Conservation (phyloP, 2,888 invertebrate genomes). For the Hoplodrina ambigua region DNA sequence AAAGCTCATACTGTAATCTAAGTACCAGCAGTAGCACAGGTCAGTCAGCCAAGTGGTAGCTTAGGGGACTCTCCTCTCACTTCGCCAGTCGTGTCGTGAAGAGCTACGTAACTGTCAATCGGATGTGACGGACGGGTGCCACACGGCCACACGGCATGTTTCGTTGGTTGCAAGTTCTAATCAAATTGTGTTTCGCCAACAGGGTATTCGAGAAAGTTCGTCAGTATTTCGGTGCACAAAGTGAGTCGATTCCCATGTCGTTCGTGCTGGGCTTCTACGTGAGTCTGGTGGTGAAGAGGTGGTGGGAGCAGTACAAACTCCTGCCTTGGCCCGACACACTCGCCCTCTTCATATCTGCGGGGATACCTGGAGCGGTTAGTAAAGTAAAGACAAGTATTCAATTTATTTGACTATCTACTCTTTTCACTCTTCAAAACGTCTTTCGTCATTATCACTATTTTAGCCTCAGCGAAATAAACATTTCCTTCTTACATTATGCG, state of each 20-base stretch:
- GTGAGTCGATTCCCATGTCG: conserved; percentile 97
- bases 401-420: conserved; percentile 56
- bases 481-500: conserved; percentile 39
- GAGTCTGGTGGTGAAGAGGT: conserved; percentile 96
- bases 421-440: conserved; percentile 31
- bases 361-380: conserved; percentile 97
- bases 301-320: conserved; percentile 98
- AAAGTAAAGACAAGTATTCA: conserved; percentile 80
- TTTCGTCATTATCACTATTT: conserved; percentile 20
- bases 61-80: not conserved
- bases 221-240: conserved; percentile 96
- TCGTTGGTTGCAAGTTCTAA: conserved; percentile 9
- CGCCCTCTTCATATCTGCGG: conserved; percentile 97
- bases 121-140: not conserved
- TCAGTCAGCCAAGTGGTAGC: not conserved
- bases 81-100: not conserved
- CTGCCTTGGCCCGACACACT: conserved; percentile 98
- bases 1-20: too few species aligned
- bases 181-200: conserved; percentile 72
- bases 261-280: conserved; percentile 99
- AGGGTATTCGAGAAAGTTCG: conserved; percentile 97
- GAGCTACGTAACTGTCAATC: not conserved
- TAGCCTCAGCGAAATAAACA: conserved; percentile 54
- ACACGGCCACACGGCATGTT: not conserved
- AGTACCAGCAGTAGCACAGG: too few species aligned